Conservation (phyloP, 2,797 vertebrate genomes). For the Melanotaenia boesemani region DNA sequence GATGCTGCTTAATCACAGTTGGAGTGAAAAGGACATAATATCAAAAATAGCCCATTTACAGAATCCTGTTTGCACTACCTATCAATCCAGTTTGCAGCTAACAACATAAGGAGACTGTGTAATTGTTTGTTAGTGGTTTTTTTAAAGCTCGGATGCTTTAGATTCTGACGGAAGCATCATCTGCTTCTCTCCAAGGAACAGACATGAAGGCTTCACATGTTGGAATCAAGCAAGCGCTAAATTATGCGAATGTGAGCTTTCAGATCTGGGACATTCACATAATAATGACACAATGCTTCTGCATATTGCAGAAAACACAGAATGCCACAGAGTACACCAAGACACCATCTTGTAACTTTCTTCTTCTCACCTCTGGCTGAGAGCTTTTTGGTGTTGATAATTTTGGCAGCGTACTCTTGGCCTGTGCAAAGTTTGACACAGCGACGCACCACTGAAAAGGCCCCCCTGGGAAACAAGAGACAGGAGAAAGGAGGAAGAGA, state of each 20-base stretch:
- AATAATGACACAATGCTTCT: slow-evolving; percentile 36
- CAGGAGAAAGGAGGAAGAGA: slow-evolving; percentile 38
- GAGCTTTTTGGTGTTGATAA: slow-evolving; percentile 99
- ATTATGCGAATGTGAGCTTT: slow-evolving; percentile 64
- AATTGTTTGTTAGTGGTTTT: slow-evolving; percentile 7
- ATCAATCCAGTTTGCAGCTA: too few species aligned
- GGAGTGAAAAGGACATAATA: neutral
- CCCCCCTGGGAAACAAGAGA: slow-evolving; percentile 86
- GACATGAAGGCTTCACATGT: slow-evolving; percentile 54
- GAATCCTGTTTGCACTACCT: neutral
- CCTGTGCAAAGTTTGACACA: slow-evolving; percentile 96
- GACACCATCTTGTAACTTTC: neutral
- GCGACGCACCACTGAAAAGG: slow-evolving; percentile 96
- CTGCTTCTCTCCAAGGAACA: slow-evolving; percentile 47
- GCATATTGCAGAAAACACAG: too few species aligned
- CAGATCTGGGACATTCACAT: slow-evolving; percentile 54
- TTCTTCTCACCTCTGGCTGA: slow-evolving; percentile 92
- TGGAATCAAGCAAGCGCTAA: slow-evolving; percentile 56
- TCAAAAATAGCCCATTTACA: neutral
- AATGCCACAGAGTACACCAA: neutral
- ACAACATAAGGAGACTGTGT: neutral
- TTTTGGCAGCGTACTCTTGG: slow-evolving; percentile 96
- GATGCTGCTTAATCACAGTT: slow-evolving; percentile 12
- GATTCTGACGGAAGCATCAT: slow-evolving; percentile 36
- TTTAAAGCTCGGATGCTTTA: neutral